These are phyloP conservation scores for Andrena minutula DNA, from an alignment of 2,888 invertebrate species.

Conservation along the genomic window DNA sequence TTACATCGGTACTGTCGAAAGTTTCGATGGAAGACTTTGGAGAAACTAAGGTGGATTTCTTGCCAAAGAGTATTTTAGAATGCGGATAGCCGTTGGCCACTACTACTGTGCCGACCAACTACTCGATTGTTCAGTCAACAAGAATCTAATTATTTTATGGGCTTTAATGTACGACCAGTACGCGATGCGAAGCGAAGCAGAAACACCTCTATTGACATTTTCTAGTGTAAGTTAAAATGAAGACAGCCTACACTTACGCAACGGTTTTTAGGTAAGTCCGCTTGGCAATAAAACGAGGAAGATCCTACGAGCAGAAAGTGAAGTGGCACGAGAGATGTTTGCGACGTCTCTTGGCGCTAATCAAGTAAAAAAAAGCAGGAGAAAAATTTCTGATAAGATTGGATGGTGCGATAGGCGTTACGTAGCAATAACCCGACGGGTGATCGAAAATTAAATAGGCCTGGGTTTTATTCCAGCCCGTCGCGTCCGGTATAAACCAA, in stretches of 20 bases:
- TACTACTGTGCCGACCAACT: constrained; percentile 29
- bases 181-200: constrained; percentile 2
- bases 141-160: constrained; percentile 17
- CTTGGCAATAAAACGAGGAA: constrained; percentile 26
- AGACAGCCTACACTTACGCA: constrained; percentile 19
- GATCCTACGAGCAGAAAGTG: constrained; percentile 37
- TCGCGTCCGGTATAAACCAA: constrained; percentile 61
- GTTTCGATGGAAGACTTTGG: constrained; percentile 6
- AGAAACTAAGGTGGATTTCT: constrained; percentile 34
- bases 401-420: neutral
- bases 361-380: neutral
- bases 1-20: constrained; percentile 23
- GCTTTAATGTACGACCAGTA: constrained; percentile 4
- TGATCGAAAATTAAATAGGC: constrained; percentile 41
- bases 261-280: constrained; percentile 11
- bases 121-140: constrained; percentile 40
- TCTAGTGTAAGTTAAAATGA: neutral
- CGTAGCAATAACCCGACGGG: neutral
- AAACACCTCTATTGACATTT: constrained; percentile 1
- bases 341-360: neutral
- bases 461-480: constrained; percentile 35
- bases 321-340: constrained; percentile 20
- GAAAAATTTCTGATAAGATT: neutral
- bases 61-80: constrained; percentile 23
- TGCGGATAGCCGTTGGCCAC: constrained; percentile 5